These are phyloP conservation scores for Synanthedon formicaeformis DNA, from an alignment of 2,888 invertebrate species.

Conservation along the genomic window DNA sequence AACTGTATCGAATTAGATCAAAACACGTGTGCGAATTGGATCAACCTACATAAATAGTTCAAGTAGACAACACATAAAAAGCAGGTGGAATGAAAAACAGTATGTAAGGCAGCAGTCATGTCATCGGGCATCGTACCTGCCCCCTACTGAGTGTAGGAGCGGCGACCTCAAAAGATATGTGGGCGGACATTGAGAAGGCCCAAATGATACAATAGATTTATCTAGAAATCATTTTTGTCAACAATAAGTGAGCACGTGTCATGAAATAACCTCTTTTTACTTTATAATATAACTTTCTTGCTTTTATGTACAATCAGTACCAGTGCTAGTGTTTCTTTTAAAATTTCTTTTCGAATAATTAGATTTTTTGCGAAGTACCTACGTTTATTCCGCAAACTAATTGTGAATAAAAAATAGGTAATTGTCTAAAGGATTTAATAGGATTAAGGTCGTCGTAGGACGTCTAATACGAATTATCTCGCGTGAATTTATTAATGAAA, in stretches of 20 bases:
- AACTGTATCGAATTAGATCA: too few species aligned
- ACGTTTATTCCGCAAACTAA: too few species aligned
- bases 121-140: neutral
- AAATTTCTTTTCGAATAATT: too few species aligned
- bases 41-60: too few species aligned
- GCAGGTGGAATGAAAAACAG: too few species aligned
- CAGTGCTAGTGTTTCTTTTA: too few species aligned
- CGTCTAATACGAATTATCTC: neutral
- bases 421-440: neutral
- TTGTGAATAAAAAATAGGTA: neutral
- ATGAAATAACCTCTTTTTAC: neutral
- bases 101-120: too few species aligned
- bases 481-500: neutral
- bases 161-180: slow-evolving; percentile 22
- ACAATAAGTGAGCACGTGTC: neutral
- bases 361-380: too few species aligned
- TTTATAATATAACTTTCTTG: too few species aligned
- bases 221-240: neutral
- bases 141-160: slow-evolving; percentile 9
- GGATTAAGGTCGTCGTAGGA: neutral
- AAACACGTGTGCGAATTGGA: too few species aligned
- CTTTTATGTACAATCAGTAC: too few species aligned
- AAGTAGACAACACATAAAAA: too few species aligned
- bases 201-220: neutral
- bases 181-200: slow-evolving; percentile 11